Percentiles rank a stretch among this genome's conserved stretches.
Evolutionary conservation across 2,797 vertebrate species (phyloP).

Genomic region (Crocidura indochinensis): DNA sequence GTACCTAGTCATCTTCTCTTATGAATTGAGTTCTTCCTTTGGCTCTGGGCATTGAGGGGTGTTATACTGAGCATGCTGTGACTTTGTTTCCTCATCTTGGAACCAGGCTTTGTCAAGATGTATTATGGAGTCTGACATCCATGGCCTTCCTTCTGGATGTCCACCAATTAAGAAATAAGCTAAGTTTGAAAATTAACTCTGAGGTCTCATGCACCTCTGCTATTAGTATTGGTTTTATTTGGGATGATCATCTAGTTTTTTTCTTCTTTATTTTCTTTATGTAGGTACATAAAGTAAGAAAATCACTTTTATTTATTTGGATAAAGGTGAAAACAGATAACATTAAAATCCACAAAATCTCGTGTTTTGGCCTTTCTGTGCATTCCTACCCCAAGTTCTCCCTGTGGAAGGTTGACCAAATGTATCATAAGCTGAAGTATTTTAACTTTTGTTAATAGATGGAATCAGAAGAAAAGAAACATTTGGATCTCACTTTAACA

Average conservation of each 20-base stretch:
- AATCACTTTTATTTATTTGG: conserved; percentile 29
- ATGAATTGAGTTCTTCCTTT: neutral
- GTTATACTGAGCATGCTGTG: neutral
- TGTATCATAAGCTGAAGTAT: conserved; percentile 72
- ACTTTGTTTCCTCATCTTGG: conserved; percentile 19
- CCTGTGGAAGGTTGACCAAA: conserved; percentile 23
- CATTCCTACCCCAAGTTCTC: conserved; percentile 24
- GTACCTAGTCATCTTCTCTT: neutral
- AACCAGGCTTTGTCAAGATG: neutral
- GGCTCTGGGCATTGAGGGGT: neutral
- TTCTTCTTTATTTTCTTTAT: conserved; percentile 35
- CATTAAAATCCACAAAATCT: conserved; percentile 47
- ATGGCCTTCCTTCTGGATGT: neutral
- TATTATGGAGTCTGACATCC: neutral
- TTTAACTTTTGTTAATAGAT: conserved; percentile 70
- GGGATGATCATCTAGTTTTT: neutral
- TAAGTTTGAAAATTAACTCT: conserved; percentile 15
- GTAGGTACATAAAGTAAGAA: neutral
- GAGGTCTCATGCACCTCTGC: neutral
- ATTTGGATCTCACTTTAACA: conserved; percentile 73
- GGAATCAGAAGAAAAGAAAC: conserved; percentile 75
- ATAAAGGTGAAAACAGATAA: neutral
- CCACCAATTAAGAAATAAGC: conserved; percentile 9
- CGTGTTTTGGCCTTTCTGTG: neutral
- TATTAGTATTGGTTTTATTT: neutral